Evolutionary conservation across 2,113 vertebrate genomes (phyloP), one percentile per base, ranked within the genome.

Genomic region (Tyrannus savana): DNA sequence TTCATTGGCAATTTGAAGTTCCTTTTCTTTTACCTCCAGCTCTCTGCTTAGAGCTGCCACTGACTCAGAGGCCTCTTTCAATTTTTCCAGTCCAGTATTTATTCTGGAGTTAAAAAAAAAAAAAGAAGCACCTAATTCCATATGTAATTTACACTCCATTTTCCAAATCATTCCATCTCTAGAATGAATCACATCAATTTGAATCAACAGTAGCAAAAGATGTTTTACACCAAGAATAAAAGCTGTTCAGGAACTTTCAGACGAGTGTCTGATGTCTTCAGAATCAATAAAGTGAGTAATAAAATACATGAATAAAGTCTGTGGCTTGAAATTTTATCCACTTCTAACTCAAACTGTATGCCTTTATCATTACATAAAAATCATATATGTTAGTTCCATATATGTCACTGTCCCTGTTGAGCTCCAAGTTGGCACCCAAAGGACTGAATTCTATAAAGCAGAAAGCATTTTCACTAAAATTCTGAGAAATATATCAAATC

Each of bases 41-140:
- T 99, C 99, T 95, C 97, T 99, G 96, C 98, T 99, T 67, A 99
- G 97, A 46, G 97, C 98, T 87, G 98, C 98, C 10, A 99, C 98
- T 4, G 99, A 99, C 73, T 99, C 98, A 3, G 99, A 99, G 15
- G 99, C 99, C 96, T 99, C 99, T 96, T 98, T 99, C 35, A 99
- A 93, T 82, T 99, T 99, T 97, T 99, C 94, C 60, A 99, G 97
- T 64, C 99, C 99, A 55, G 98, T 99, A 90, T 99, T 99, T 98
- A 99, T 98, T 96, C 99, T 99, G 78, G 56, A 86, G 49, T 96
- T 89, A 37, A 94, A 97, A 90, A 78, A 15, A 77, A 90, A 81
- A 46, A 3, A 62, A 83, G 8, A 18, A 85, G 15, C 14, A 49
- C 58, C 8, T 37, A 52, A 44, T 31, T 88, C 19, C 31, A 35